phyloP scores from a whole-genome alignment of 2,113 vertebrate genomes.

The Pimephales promelas region DNA sequence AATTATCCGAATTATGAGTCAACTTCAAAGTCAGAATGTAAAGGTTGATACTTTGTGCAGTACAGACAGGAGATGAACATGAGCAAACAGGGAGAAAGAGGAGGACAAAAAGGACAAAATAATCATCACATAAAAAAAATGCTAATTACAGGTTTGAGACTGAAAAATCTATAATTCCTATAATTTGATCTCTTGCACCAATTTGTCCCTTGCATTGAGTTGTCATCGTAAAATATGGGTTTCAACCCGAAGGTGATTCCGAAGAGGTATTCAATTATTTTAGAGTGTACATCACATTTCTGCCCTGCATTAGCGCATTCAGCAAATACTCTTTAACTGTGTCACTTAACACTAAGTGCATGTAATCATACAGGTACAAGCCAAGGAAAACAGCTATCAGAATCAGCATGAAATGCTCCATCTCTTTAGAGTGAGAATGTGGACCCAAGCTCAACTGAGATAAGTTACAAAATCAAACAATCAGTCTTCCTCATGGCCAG shows the following conservation, averaged over 20 bases:
- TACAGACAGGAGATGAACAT: neutral
- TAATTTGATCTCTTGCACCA: slow-evolving; percentile 30
- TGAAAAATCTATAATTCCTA: slow-evolving; percentile 16
- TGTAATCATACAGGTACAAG: slow-evolving; percentile 27
- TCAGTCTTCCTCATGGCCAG: neutral
- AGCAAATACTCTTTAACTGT: slow-evolving; percentile 32
- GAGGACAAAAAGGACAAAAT: neutral
- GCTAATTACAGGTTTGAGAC: slow-evolving; percentile 1
- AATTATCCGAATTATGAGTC: too few relatives aligned
- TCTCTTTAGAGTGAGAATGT: neutral
- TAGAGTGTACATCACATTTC: neutral
- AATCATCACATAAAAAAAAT: neutral
- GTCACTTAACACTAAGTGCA: slow-evolving; percentile 39
- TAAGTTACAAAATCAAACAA: neutral
- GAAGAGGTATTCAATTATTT: neutral
- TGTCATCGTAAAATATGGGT: slow-evolving; percentile 5
- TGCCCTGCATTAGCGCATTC: slow-evolving; percentile 23
- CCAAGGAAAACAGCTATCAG: slow-evolving; percentile 2
- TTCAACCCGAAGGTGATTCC: neutral
- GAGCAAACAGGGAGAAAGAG: neutral
- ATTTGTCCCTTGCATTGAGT: slow-evolving; percentile 5
- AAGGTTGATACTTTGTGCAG: neutral
- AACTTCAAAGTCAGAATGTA: neutral
- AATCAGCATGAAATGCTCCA: slow-evolving; percentile 31
- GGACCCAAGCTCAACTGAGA: neutral